Percentiles rank a stretch among this genome's conserved stretches.
phyloP scores from a whole-genome alignment of 2,797 vertebrate genomes.

The Catharus ustulatus region DNA sequence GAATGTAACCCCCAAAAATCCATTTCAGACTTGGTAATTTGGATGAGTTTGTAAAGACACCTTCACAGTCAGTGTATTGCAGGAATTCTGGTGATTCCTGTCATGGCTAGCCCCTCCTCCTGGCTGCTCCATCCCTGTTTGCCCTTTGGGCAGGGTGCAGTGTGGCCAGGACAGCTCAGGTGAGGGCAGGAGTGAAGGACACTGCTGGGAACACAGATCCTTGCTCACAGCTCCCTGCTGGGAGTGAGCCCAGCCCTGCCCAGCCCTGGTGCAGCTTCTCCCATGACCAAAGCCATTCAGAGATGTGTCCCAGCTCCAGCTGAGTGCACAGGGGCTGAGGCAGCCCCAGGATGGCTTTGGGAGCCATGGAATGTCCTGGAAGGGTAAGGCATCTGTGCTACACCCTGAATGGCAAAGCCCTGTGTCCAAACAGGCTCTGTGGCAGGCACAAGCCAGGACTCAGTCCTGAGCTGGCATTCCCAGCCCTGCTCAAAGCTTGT shows the following conservation, averaged over 20 bases:
- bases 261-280: neutral
- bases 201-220: accelerated
- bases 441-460: neutral
- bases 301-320: neutral
- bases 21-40: neutral
- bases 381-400: accelerated
- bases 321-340: neutral
- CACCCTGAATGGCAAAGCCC: neutral
- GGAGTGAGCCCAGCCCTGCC: neutral
- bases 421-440: neutral
- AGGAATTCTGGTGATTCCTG: accelerated
- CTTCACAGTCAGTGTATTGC: accelerated
- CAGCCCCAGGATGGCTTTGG: neutral
- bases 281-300: accelerated
- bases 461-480: neutral
- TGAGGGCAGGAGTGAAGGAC: neutral
- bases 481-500: neutral
- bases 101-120: neutral
- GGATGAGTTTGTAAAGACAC: neutral
- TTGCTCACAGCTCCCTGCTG: neutral
- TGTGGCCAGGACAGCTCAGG: neutral
- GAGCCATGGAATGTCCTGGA: neutral
- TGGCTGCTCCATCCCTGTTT: accelerated
- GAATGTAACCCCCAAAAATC: neutral
- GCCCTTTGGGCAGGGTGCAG: neutral